phyloP scores from a whole-genome alignment of 1,140 invertebrate species.

The Harpegnathos saltator region DNA sequence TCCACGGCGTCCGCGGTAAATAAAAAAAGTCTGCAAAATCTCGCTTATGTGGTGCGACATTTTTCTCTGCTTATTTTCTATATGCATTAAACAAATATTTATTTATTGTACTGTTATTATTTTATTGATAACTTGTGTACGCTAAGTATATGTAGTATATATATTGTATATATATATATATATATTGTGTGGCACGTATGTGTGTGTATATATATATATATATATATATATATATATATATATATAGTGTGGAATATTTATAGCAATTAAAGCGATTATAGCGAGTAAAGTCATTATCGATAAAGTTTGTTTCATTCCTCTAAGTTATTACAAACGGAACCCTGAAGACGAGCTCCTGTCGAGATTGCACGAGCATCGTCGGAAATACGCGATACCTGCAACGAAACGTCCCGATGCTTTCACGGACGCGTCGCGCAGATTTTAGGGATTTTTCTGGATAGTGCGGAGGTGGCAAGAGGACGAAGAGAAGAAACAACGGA shows the following conservation, averaged over 20 bases:
- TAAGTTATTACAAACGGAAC: too few relatives aligned
- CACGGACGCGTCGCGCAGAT: slow-evolving; percentile 6
- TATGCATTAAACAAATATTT: not conserved
- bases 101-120: not conserved
- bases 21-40: not conserved
- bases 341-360: slow-evolving; percentile 21
- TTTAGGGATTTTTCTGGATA: slow-evolving; percentile 15
- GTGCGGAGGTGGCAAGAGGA: too few relatives aligned
- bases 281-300: not conserved
- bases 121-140: not conserved
- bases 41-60: not conserved
- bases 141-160: too few relatives aligned
- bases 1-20: too few relatives aligned
- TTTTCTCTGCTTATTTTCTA: not conserved
- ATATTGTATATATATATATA: not conserved
- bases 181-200: too few relatives aligned
- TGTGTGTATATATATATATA: too few relatives aligned
- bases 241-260: too few relatives aligned
- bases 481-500: not conserved
- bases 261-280: too few relatives aligned
- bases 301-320: not conserved
- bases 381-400: slow-evolving; percentile 66
- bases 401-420: slow-evolving; percentile 46
- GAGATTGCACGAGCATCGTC: slow-evolving; percentile 45
- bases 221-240: too few relatives aligned